Base-by-base conservation (phyloP, 1,140 invertebrate species). In the Dinoponera quadriceps region DNA sequence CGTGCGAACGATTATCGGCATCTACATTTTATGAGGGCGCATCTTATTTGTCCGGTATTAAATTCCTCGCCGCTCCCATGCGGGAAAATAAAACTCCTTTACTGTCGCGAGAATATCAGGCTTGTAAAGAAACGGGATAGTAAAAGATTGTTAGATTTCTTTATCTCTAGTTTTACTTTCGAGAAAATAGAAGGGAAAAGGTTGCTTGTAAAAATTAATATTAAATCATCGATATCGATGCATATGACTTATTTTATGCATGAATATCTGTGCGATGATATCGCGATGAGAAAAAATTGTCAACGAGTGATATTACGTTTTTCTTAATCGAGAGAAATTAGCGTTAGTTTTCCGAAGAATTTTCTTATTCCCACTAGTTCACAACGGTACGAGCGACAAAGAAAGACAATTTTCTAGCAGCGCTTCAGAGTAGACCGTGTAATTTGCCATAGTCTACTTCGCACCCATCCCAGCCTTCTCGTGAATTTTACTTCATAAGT, bases 401-500 rank as follows among this genome's bases (percentile, higher is more conserved):
- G 71, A 54, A 51, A 38, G 20, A 74, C 27, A 29, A 82, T 82
- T 48, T 74, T 27, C 44, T 22, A 57, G 7, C 5, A 5, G 14
- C 38, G 9, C 51, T 13, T 62, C 78, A 62, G 20, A 49, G 20
- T 60, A 73, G 33, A 38, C 18, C 20, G 55, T 63, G 57, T 62
- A 82, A 74, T 82, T 74, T 74, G 7, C 48, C 44, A 11, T 44
- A 18, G 49, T 73, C 55, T 60, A 73, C 55, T 82, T 82, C 62
- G 20, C 74, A 74, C 44, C 38, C 20, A 73, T 49, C 55, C 14
- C 57, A 7, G 1, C 3, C 27, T 49, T 48, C 54, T 22, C 14
- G 27, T 73, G 55, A 73, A 60, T 82, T 14, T 29, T 38, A 20
- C 65, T 59, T 81, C 65, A 27, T 38, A 74, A 9, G 18, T 49